phyloP scores from a whole-genome alignment of 2,113 vertebrate genomes.

The Callorhinus ursinus region DNA sequence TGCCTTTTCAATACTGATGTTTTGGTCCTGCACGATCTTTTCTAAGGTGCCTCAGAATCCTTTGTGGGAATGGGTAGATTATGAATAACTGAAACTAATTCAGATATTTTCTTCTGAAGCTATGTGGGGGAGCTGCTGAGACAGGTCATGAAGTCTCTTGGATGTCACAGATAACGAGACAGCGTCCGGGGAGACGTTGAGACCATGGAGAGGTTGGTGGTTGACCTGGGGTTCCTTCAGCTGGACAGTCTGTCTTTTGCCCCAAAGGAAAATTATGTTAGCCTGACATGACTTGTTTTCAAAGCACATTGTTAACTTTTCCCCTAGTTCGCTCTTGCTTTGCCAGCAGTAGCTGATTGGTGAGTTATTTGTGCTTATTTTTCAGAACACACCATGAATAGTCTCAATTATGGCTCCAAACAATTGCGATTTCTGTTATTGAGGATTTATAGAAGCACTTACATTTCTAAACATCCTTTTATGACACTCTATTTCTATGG shows the following conservation, averaged over 20 bases:
- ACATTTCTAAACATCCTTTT: conserved; percentile 68
- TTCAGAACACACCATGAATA: conserved; percentile 23
- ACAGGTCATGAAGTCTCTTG: background rate
- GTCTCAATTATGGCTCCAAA: conserved; percentile 49
- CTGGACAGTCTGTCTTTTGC: background rate
- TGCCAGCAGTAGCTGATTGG: background rate
- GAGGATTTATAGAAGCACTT: conserved; percentile 66
- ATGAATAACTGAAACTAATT: background rate
- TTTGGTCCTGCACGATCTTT: background rate
- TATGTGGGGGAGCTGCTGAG: background rate
- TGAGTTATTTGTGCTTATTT: conserved; percentile 57
- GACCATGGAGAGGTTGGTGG: background rate
- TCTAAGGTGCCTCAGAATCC: background rate
- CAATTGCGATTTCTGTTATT: conserved; percentile 35
- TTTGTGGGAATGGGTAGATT: background rate
- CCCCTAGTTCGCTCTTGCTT: background rate
- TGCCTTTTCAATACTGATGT: background rate
- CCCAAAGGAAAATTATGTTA: background rate
- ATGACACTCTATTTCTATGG: conserved; percentile 69
- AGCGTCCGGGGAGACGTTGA: background rate
- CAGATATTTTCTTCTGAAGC: background rate
- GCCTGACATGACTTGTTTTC: background rate
- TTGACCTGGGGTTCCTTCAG: background rate
- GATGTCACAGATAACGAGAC: background rate
- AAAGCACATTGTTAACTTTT: conserved; percentile 14